phyloP scores from a whole-genome alignment of 2,797 vertebrate species.

The Pangasius larnaudii region DNA sequence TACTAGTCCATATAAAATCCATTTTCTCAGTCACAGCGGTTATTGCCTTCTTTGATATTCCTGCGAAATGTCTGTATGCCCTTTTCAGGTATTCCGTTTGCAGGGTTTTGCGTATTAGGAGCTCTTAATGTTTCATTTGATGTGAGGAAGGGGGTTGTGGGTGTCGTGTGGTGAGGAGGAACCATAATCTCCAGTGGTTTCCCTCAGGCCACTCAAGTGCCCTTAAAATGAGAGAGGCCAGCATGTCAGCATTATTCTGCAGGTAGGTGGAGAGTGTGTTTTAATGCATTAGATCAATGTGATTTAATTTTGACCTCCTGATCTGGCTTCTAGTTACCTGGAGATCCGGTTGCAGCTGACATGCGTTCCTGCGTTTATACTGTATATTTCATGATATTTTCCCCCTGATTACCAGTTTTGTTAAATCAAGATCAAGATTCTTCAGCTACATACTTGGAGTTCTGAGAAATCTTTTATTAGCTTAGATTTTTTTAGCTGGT shows the following conservation, averaged over 20 bases:
- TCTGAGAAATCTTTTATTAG: not conserved
- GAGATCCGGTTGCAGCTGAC: not conserved
- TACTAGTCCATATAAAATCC: conserved; percentile 16
- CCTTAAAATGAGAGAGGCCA: conserved; percentile 10
- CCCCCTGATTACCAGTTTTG: not conserved
- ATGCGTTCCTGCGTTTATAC: not conserved
- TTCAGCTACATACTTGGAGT: not conserved
- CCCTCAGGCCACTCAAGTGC: not conserved
- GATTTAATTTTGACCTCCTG: conserved; percentile 14
- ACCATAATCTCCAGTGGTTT: conserved; percentile 29
- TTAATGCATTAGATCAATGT: conserved; percentile 17
- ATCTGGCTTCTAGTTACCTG: not conserved
- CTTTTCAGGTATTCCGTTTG: conserved; percentile 45
- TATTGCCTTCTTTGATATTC: conserved; percentile 43
- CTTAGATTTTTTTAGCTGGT: not conserved
- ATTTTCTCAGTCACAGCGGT: conserved; percentile 8
- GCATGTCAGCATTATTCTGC: not conserved
- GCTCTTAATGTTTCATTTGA: conserved; percentile 36
- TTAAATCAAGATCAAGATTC: not conserved
- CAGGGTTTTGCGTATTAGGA: conserved; percentile 16
- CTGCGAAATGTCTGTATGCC: conserved; percentile 7
- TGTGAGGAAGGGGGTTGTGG: not conserved
- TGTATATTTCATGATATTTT: not conserved
- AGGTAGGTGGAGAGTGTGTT: conserved; percentile 4
- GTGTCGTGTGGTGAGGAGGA: not conserved